Base-by-base conservation (phyloP, 1,140 invertebrate species). In the Listronotus bonariensis region DNA sequence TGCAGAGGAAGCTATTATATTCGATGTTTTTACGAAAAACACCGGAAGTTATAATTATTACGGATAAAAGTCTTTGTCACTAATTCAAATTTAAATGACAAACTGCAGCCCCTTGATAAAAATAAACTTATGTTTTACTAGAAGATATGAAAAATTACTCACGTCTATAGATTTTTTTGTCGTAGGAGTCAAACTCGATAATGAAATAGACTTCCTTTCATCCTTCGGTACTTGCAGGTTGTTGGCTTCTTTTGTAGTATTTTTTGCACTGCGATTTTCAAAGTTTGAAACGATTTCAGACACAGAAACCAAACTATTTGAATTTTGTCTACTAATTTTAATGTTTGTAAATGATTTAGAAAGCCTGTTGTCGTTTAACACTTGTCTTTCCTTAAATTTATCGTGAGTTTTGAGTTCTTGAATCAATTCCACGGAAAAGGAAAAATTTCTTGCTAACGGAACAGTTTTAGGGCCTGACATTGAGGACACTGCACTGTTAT, bases 271-370 rank as follows among this genome's bases (percentile, higher is more conserved):
- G 8, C 40, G 14, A 6, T 17, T 45, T 43, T 57, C 54, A 26
- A 38, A 42, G 42, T 12, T 57, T 26, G 17, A 20, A 18, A 45
- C 18, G 10, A 43, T 31, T 57, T 45, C 11, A 3, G 40, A 43
- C 41, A 57, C 54, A n/a, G 40, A 43, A 8, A 18, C 0, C 20
- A 12, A 36, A 36, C 34, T 36, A 8, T 36, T 32, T 31, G 11
- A 43, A 18, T n/a, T 18, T 32, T 36, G 31, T 12, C 11, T 54
- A n/a, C 8, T 18, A 10, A 32, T 31, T 57, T 5, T 9, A 34
- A 57, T 32, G 41, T 57, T 15, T 12, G 54, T 57, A 12, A 26
- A 57, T 1, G 54, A 57, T 45, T 34, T 57, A 10, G 54, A 57
- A n/a, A 57, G 15, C 15, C 54, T 57, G n/a, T n/a, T n/a, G 6